Evolutionary conservation across 92 coral and sea anemone species (phyloP), one percentile per base, ranked within the genome.

Genomic region (Phenganax stokvisi): DNA sequence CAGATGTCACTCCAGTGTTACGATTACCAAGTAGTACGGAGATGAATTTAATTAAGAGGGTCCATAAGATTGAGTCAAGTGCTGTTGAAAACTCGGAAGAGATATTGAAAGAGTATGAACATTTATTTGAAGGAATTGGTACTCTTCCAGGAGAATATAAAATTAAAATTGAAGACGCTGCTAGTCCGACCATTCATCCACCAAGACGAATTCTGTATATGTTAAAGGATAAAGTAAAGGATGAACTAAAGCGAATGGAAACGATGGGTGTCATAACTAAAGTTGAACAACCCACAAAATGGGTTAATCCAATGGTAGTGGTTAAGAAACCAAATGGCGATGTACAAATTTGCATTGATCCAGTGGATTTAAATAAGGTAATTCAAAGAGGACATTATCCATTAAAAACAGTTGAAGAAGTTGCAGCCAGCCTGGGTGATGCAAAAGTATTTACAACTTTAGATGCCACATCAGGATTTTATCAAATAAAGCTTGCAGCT

Each of bases 81-180:
- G 54, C 11, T 73, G 59, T 63, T 55, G 31, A 51, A 73, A 56
- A 13, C 37, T 1, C 62, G 25, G 80, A 75, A 30, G 63, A 75
- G 51, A 16, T 75, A 56, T 20, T 75, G 80, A 56, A 75, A 17
- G 66, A 57, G 47, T 75, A 56, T 56, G 80, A 57, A 75, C 12
- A 75, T 75, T 75, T 75, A 75, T 75, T 75, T 59, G 52, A 75
- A 0, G 63, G 80, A n/a, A 75, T 75, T 59, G 80, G 66, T 56
- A 75, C 80, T 75, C 80, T 75, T 13, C 64, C 80, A 55, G 80
- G 80, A 59, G 80, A 75, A 75, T 75, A 75, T 75, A 31, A 75
- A 56, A 75, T 75, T 55, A 57, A 75, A 15, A 75, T 75, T 56
- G 80, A 75, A 28, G 66, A 75, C 17, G 15, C 52, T 68, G 63